phyloP scores from a whole-genome alignment of 2,797 vertebrate genomes.

The Onychomys leucogaster region DNA sequence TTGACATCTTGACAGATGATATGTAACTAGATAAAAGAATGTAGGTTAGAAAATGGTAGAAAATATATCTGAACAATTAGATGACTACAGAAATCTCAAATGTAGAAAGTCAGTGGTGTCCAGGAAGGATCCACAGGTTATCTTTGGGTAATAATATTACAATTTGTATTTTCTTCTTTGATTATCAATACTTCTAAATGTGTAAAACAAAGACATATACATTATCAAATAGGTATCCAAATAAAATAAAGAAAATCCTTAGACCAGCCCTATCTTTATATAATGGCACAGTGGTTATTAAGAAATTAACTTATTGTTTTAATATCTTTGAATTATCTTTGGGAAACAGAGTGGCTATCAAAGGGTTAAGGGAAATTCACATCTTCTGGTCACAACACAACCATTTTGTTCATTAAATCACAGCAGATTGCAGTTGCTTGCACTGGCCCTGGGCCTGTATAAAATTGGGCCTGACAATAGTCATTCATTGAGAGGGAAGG shows the following conservation, averaged over 20 bases:
- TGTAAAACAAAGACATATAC: not conserved
- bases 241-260: not conserved
- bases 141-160: not conserved
- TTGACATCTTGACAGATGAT: not conserved
- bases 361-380: not conserved
- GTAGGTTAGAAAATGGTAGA: not conserved
- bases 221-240: conserved; percentile 1
- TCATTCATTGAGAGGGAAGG: too few species aligned
- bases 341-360: not conserved
- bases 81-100: not conserved
- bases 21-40: not conserved
- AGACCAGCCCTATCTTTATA: not conserved
- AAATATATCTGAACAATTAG: not conserved
- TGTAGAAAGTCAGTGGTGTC: not conserved
- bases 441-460: not conserved
- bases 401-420: not conserved
- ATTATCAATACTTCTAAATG: not conserved
- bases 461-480: not conserved
- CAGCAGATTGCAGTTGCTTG: too few species aligned
- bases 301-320: not conserved
- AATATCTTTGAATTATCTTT: not conserved
- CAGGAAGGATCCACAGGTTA: not conserved
- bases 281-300: not conserved
- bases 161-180: conserved; percentile 10
- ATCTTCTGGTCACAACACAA: not conserved